phyloP scores from a whole-genome alignment of 2,888 invertebrate genomes.

The Drosophila cracens region DNA sequence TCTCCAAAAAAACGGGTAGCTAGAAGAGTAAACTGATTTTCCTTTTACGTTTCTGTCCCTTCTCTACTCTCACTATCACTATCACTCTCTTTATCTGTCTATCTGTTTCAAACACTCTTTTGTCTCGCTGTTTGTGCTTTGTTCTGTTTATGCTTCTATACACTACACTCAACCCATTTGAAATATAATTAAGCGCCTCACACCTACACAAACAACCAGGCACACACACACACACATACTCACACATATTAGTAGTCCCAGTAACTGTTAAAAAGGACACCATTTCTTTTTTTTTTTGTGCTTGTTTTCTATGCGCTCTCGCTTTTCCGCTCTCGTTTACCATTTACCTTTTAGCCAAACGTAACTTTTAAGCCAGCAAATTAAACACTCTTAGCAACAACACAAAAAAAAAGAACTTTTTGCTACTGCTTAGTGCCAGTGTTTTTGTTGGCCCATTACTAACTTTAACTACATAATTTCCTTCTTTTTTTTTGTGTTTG shows the following conservation, averaged over 20 bases:
- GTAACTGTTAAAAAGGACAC: conserved; percentile 66
- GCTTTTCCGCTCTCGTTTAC: conserved; percentile 45
- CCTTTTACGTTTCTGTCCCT: conserved; percentile 42
- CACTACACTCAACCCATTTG: conserved; percentile 54
- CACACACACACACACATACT: conserved; percentile 20
- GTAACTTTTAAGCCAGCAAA: conserved; percentile 79
- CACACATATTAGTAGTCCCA: conserved; percentile 43
- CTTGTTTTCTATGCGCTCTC: conserved; percentile 44
- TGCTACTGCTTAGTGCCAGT: conserved; percentile 37
- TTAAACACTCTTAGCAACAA: conserved; percentile 77
- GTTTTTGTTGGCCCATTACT: conserved; percentile 56
- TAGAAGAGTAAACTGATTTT: conserved; percentile 60
- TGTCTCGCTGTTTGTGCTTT: conserved; percentile 60
- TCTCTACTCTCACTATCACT: not conserved
- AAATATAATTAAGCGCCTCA: conserved; percentile 48
- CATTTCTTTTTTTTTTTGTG: conserved; percentile 41
- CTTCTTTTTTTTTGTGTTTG: conserved; percentile 41
- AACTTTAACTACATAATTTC: conserved; percentile 59
- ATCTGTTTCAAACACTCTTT: conserved; percentile 33
- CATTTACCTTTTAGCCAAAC: conserved; percentile 61
- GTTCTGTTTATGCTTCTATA: conserved; percentile 53
- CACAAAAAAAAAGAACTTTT: conserved; percentile 61
- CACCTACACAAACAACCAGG: conserved; percentile 19
- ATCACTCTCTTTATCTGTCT: conserved; percentile 29
- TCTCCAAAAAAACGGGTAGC: conserved; percentile 40